These are phyloP conservation scores for Ochlodes sylvanus DNA, from an alignment of 2,888 invertebrate genomes.

Conservation along the genomic window DNA sequence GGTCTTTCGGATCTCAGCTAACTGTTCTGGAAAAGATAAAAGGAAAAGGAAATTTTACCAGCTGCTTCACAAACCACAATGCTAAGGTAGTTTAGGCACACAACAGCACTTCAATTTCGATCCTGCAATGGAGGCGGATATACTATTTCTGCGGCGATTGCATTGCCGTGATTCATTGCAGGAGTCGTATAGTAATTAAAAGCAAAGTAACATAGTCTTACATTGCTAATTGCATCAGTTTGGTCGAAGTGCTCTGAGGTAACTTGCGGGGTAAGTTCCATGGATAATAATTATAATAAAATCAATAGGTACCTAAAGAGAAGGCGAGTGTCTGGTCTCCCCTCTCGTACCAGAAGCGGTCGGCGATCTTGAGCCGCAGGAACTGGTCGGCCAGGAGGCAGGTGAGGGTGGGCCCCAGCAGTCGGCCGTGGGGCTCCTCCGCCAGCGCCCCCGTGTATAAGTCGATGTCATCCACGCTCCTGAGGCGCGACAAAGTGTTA, in stretches of 20 bases:
- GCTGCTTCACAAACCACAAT: no score
- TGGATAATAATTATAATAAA: no score
- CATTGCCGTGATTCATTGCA: no score
- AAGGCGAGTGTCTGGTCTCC: slow-evolving; percentile 87
- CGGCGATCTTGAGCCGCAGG: slow-evolving; percentile 90
- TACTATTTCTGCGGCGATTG: no score
- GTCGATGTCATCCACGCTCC: slow-evolving; percentile 92
- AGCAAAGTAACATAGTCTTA: no score
- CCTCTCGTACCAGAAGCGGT: slow-evolving; percentile 96
- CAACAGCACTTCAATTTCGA: no score
- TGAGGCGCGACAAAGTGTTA: slow-evolving; percentile 39
- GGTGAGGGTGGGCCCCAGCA: slow-evolving; percentile 93
- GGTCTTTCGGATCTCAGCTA: slow-evolving; percentile 91
- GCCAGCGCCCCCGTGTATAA: slow-evolving; percentile 95
- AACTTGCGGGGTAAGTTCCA: no score
- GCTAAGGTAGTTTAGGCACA: no score
- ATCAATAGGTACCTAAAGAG: slow-evolving; percentile 79
- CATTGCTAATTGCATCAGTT: no score
- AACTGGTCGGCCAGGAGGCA: slow-evolving; percentile 96
- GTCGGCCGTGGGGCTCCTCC: slow-evolving; percentile 89
- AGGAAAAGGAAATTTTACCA: neutral
- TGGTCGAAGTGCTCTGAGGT: no score
- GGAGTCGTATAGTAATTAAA: no score
- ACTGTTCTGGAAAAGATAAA: slow-evolving; percentile 86
- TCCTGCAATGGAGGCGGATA: no score